These are phyloP conservation scores for Rhea pennata DNA, from an alignment of 2,113 vertebrate species.

Conservation along the genomic window DNA sequence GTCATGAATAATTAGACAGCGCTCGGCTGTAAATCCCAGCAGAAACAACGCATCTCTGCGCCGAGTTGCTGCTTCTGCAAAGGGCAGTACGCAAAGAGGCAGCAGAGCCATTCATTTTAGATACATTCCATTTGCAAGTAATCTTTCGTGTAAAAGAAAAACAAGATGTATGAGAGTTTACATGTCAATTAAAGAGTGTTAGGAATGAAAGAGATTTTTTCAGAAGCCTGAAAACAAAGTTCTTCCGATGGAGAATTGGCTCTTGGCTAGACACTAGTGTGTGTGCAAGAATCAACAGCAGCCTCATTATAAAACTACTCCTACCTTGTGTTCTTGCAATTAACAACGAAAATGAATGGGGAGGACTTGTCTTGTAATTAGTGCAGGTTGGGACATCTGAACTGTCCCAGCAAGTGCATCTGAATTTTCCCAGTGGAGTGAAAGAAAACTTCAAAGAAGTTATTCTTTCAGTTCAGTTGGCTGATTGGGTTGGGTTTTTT, in stretches of 20 bases:
- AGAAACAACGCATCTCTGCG: slow-evolving; percentile 47
- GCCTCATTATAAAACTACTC: slow-evolving; percentile 34
- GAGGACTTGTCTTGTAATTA: slow-evolving; percentile 56
- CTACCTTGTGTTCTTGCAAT: slow-evolving; percentile 15
- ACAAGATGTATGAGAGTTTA: slow-evolving; percentile 48
- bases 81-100: slow-evolving; percentile 39
- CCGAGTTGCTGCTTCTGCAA: slow-evolving; percentile 59
- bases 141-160: slow-evolving; percentile 62
- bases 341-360: slow-evolving; percentile 37
- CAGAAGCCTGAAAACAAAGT: slow-evolving; percentile 7
- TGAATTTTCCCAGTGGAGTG: slow-evolving; percentile 63
- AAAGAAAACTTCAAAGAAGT: slow-evolving; percentile 64
- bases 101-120: slow-evolving; percentile 56
- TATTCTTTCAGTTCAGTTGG: slow-evolving; percentile 59
- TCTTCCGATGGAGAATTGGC: slow-evolving; percentile 29
- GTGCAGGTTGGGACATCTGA: slow-evolving; percentile 43
- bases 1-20: slow-evolving; percentile 70
- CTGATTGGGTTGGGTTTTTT: slow-evolving; percentile 26
- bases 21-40: slow-evolving; percentile 51
- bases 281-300: slow-evolving; percentile 51
- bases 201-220: slow-evolving; percentile 24
- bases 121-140: slow-evolving; percentile 59
- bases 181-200: slow-evolving; percentile 48
- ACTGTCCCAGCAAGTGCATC: slow-evolving; percentile 53
- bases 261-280: slow-evolving; percentile 42